A percentile compares a stretch with the other conserved stretches of the same genome.
Evolutionary conservation across 2,797 vertebrate species (phyloP).

Genomic region (Pseudochirops corinnae): DNA sequence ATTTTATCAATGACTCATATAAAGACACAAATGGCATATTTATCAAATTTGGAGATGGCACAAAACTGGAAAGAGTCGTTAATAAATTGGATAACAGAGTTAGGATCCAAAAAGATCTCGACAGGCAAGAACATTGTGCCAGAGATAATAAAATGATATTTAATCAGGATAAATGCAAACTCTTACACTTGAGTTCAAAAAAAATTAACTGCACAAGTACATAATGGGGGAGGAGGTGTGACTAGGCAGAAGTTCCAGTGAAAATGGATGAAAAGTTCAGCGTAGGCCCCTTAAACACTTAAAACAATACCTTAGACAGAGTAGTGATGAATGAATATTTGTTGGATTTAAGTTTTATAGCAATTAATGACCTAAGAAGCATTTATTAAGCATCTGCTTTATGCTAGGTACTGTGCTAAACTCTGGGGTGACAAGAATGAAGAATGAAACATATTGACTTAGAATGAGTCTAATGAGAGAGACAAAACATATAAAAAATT

Average conservation of each 20-base stretch:
- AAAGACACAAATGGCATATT: neutral
- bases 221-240: neutral
- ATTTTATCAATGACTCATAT: neutral
- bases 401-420: neutral
- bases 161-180: neutral
- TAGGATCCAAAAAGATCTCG: neutral
- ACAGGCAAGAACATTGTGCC: neutral
- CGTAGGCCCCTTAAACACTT: neutral
- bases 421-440: neutral
- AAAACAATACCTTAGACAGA: neutral
- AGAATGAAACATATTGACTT: neutral
- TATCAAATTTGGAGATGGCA: neutral
- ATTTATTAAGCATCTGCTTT: neutral
- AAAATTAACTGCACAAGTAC: neutral
- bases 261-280: neutral
- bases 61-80: neutral
- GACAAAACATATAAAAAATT: neutral
- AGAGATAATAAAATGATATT: neutral
- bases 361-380: neutral
- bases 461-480: neutral
- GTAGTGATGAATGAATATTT: neutral
- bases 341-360: neutral
- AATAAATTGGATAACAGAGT: neutral
- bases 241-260: neutral
- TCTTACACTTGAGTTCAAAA: neutral